phyloP scores from a whole-genome alignment of 2,113 vertebrate genomes.

The Osmerus eperlanus region DNA sequence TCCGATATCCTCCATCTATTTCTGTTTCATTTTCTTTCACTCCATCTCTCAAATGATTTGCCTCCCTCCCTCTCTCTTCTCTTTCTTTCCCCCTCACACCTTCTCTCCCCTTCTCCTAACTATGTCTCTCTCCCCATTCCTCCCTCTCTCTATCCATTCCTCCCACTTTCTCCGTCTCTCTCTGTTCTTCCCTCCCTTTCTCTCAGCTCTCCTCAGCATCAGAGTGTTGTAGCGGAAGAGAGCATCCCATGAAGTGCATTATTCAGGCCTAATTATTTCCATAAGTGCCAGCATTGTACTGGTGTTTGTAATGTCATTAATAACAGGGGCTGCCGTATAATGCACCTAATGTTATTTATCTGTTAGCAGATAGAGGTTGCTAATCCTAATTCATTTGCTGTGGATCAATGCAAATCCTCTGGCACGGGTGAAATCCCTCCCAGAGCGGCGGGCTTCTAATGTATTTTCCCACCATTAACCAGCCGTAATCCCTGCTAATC shows the following conservation, averaged over 20 bases:
- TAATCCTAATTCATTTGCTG: constrained; percentile 83
- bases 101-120: background rate
- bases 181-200: constrained; percentile 7
- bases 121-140: no score
- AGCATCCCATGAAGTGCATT: constrained; percentile 60
- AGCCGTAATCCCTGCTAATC: constrained; percentile 81
- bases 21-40: no score
- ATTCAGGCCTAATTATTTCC: constrained; percentile 68
- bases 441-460: constrained; percentile 71
- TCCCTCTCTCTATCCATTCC: no score
- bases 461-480: constrained; percentile 81
- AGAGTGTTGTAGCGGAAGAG: constrained; percentile 26
- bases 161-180: background rate
- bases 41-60: no score
- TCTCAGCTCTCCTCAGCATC: constrained; percentile 8
- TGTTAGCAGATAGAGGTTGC: constrained; percentile 77
- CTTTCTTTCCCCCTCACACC: no score
- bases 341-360: constrained; percentile 80
- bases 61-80: no score
- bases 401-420: constrained; percentile 82
- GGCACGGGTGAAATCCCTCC: constrained; percentile 65
- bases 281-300: constrained; percentile 72
- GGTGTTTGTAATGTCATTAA: constrained; percentile 77
- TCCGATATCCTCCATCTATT: no score
- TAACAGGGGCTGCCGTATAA: constrained; percentile 73